These are phyloP conservation scores for Drosophila recens DNA, from an alignment of 2,888 invertebrate species.

Conservation along the genomic window DNA sequence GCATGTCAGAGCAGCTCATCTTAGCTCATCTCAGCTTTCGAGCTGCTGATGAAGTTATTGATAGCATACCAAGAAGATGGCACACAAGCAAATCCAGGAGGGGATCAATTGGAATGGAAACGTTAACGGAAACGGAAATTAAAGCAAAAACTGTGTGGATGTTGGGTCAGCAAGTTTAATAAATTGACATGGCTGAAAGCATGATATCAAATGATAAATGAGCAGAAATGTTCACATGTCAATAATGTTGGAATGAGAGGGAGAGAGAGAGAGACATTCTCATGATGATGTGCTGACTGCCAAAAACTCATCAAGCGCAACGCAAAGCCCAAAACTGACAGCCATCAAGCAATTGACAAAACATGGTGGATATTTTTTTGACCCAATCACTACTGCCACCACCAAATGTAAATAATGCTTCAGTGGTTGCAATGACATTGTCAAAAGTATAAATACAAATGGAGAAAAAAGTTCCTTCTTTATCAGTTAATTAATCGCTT, in stretches of 20 bases:
- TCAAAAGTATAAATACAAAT: slow-evolving; percentile 11
- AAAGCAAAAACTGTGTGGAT: slow-evolving; percentile 20
- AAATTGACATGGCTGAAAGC: slow-evolving; percentile 17
- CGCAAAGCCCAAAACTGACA: slow-evolving; percentile 22
- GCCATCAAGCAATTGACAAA: slow-evolving; percentile 65
- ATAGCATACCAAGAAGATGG: slow-evolving; percentile 37
- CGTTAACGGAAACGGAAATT: slow-evolving; percentile 36
- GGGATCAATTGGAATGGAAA: neutral
- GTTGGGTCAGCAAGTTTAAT: slow-evolving; percentile 20
- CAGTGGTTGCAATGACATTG: slow-evolving; percentile 70
- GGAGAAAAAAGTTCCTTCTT: slow-evolving; percentile 34
- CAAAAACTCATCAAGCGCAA: slow-evolving; percentile 58
- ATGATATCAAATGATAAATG: slow-evolving; percentile 26
- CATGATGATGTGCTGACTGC: slow-evolving; percentile 19
- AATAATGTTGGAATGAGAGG: slow-evolving; percentile 14
- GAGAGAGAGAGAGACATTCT: neutral
- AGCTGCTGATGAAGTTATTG: slow-evolving; percentile 66
- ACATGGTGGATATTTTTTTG: slow-evolving; percentile 49
- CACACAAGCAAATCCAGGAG: slow-evolving; percentile 5
- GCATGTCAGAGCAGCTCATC: slow-evolving; percentile 48
- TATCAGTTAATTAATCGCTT: slow-evolving; percentile 77
- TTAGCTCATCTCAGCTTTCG: slow-evolving; percentile 19
- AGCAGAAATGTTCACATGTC: slow-evolving; percentile 26
- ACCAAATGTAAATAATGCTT: slow-evolving; percentile 8
- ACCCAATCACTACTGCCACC: slow-evolving; percentile 9